Evolutionary conservation across 2,888 invertebrate species (phyloP).

Genomic region (Nomada ferruginata): DNA sequence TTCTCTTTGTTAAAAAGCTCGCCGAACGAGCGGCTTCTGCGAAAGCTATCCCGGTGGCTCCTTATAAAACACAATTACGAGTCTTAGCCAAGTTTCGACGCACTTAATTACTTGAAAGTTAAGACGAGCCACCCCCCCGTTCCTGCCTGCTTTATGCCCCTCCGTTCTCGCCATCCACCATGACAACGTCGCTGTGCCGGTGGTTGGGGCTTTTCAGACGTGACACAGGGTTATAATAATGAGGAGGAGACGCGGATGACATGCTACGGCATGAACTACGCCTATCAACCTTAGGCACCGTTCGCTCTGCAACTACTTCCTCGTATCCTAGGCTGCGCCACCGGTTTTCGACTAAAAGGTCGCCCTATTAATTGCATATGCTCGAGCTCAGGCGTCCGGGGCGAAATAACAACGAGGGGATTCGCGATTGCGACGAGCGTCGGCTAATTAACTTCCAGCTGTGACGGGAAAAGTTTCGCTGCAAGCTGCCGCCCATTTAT

Average conservation of each 20-base stretch:
- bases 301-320: conserved; percentile 24
- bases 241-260: conserved; percentile 51
- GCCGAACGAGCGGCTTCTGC: conserved; percentile 46
- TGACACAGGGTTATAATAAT: conserved; percentile 52
- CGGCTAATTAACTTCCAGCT: conserved; percentile 38
- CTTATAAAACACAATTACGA: conserved; percentile 80
- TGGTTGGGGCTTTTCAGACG: conserved; percentile 50
- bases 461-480: conserved; percentile 18
- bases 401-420: conserved; percentile 17
- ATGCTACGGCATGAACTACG: conserved; percentile 35
- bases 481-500: conserved; percentile 7
- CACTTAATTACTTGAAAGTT: conserved; percentile 81
- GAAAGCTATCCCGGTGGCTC: conserved; percentile 58
- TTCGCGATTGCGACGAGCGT: conserved; percentile 21
- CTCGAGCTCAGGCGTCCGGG: conserved; percentile 28
- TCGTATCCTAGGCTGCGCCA: background rate
- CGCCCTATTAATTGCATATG: conserved; percentile 48
- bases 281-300: conserved; percentile 56
- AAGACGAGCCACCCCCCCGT: conserved; percentile 29
- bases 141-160: conserved; percentile 29
- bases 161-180: conserved; percentile 37
- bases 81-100: conserved; percentile 78
- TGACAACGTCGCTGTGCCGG: conserved; percentile 52
- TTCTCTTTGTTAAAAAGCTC: conserved; percentile 46
- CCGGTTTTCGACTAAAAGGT: background rate